These are phyloP conservation scores for Diabrotica undecimpunctata DNA, from an alignment of 1,140 invertebrate genomes.

Conservation along the genomic window DNA sequence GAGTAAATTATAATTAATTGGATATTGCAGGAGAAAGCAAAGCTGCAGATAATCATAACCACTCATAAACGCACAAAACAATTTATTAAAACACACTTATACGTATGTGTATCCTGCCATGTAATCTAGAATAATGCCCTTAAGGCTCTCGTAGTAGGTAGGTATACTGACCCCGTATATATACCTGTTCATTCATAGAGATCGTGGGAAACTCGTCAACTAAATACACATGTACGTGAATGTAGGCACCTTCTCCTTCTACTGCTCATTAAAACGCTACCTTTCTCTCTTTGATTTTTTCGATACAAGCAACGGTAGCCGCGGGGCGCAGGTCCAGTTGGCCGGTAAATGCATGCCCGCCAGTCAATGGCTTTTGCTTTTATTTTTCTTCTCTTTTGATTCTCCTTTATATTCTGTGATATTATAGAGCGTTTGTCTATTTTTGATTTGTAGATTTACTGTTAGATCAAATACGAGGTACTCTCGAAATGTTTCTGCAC, in stretches of 20 bases:
- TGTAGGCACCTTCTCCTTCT: constrained; percentile 17
- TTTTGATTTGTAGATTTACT: constrained; percentile 11
- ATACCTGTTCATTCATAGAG: constrained; percentile 37
- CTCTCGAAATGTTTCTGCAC: background rate
- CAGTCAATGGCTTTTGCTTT: constrained; percentile 5
- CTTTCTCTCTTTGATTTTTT: constrained; percentile 19
- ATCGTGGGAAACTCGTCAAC: constrained; percentile 33
- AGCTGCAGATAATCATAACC: background rate
- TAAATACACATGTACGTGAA: constrained; percentile 21
- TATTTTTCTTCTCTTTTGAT: constrained; percentile 10
- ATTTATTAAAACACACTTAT: constrained; percentile 1
- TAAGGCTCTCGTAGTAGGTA: constrained; percentile 31
- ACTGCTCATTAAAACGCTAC: constrained; percentile 3
- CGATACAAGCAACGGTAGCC: constrained; percentile 25
- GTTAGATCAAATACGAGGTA: constrained; percentile 8
- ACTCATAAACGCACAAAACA: background rate
- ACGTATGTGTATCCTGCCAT: constrained; percentile 31
- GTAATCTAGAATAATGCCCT: constrained; percentile 28
- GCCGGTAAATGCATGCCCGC: constrained; percentile 1
- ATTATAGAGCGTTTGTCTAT: constrained; percentile 12
- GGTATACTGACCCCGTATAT: constrained; percentile 37
- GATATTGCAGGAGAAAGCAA: background rate
- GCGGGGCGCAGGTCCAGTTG: constrained; percentile 15
- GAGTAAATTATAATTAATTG: background rate
- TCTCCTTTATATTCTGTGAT: constrained; percentile 5